A percentile compares a stretch with the other conserved stretches of the same genome.
Conservation (phyloP, 2,888 invertebrate species). For the Steinernema scapterisci region DNA sequence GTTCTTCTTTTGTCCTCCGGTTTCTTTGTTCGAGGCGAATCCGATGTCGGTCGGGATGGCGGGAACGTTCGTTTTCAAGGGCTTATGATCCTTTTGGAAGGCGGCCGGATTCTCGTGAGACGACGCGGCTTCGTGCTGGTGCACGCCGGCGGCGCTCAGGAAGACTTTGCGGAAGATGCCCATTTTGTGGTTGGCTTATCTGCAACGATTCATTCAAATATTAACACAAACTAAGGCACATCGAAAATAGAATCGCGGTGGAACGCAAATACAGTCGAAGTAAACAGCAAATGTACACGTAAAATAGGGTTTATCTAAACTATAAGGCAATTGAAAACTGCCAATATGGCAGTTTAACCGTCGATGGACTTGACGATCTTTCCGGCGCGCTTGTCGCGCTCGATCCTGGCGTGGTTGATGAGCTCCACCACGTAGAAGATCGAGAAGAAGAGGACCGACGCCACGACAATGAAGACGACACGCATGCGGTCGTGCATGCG, state of each 20-base stretch:
- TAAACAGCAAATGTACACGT: constrained; percentile 1
- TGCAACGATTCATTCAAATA: constrained; percentile 7
- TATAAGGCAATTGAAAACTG: background rate
- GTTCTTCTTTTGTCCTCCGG: constrained; percentile 36
- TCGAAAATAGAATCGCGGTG: constrained; percentile 15
- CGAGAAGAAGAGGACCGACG: constrained; percentile 49
- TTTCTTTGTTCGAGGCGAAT: constrained; percentile 49
- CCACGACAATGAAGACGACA: constrained; percentile 55
- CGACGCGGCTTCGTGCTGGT: constrained; percentile 37
- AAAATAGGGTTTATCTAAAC: constrained; percentile 33
- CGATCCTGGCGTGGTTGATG: constrained; percentile 44
- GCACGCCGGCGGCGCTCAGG: constrained; percentile 48
- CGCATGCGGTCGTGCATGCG: constrained; percentile 61
- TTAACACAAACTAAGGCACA: background rate
- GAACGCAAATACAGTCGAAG: constrained; percentile 27
- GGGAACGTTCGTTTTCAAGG: constrained; percentile 46
- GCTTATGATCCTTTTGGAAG: background rate
- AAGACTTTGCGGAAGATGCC: constrained; percentile 54
- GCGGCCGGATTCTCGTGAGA: background rate
- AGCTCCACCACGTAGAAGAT: constrained; percentile 48
- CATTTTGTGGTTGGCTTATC: constrained; percentile 43
- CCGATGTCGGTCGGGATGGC: constrained; percentile 61
- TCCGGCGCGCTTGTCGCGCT: constrained; percentile 52
- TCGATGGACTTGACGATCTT: constrained; percentile 49
- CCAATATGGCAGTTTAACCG: background rate